These are phyloP conservation scores for Oxygymnocypris stewartii DNA, from an alignment of 2,113 vertebrate genomes.

Conservation along the genomic window DNA sequence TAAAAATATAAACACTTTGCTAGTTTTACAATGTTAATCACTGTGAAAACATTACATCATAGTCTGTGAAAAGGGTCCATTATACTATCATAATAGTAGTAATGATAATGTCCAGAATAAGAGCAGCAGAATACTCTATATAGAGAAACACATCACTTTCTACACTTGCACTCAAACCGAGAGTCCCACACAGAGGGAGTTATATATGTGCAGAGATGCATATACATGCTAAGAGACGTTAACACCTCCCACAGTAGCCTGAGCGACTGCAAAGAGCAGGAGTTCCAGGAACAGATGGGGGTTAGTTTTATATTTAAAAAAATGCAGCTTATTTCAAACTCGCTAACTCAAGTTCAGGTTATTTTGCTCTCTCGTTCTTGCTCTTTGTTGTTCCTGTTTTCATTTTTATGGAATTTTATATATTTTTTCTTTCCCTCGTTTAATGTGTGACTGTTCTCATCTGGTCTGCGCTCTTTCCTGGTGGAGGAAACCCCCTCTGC, in stretches of 20 bases:
- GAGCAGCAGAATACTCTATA: background rate
- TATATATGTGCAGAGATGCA: background rate
- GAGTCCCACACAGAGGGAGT: background rate
- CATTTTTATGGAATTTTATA: background rate
- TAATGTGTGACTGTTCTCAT: constrained; percentile 4
- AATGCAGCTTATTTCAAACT: background rate
- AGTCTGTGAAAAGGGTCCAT: background rate
- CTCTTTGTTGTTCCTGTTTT: background rate
- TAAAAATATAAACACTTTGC: background rate
- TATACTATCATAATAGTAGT: background rate
- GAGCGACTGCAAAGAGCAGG: constrained; percentile 39
- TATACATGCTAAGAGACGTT: constrained; percentile 4
- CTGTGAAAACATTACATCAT: background rate
- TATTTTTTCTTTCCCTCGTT: constrained; percentile 2
- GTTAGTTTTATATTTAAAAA: constrained; percentile 7
- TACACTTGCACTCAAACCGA: background rate
- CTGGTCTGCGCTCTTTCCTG: constrained; percentile 54
- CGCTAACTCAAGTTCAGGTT: background rate
- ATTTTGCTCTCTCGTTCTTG: background rate
- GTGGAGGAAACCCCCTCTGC: constrained; percentile 59
- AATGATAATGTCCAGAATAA: background rate
- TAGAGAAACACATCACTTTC: background rate
- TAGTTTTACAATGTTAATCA: background rate
- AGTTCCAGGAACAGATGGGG: constrained; percentile 56
- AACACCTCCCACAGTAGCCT: constrained; percentile 40